A percentile compares a stretch with the other conserved stretches of the same genome.
These are phyloP conservation scores for Rana temporaria DNA, from an alignment of 2,113 vertebrate genomes.

Conservation along the genomic window DNA sequence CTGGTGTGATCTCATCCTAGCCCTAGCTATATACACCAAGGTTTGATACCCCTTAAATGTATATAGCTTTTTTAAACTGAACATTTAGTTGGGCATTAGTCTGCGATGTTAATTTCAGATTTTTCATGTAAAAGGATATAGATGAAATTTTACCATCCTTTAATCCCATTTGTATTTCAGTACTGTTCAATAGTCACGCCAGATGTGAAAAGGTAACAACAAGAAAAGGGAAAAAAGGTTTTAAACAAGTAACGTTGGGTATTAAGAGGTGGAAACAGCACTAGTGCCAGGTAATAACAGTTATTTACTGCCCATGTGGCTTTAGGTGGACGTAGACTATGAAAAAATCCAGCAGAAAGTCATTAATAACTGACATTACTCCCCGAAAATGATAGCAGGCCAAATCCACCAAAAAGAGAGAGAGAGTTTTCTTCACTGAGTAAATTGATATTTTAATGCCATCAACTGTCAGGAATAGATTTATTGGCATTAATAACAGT, in stretches of 20 bases:
- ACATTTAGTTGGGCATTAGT: no score
- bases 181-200: neutral
- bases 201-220: neutral
- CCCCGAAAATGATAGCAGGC: conserved; percentile 63
- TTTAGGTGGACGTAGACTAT: conserved; percentile 14
- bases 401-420: conserved; percentile 65
- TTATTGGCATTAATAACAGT: conserved; percentile 73
- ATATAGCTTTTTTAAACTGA: no score
- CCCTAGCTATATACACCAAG: no score
- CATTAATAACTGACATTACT: conserved; percentile 73
- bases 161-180: neutral
- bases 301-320: conserved; percentile 34
- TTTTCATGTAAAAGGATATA: no score
- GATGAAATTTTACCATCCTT: no score
- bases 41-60: no score
- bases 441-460: conserved; percentile 72
- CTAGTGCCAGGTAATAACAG: conserved; percentile 40
- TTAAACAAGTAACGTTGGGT: neutral
- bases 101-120: no score
- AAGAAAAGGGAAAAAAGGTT: neutral
- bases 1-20: no score
- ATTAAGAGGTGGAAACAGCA: conserved; percentile 26
- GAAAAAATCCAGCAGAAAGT: conserved; percentile 62
- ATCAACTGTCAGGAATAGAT: conserved; percentile 72
- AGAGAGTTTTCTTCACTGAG: conserved; percentile 67